Conservation (phyloP, 2,797 vertebrate genomes). For the Coilia nasus region DNA sequence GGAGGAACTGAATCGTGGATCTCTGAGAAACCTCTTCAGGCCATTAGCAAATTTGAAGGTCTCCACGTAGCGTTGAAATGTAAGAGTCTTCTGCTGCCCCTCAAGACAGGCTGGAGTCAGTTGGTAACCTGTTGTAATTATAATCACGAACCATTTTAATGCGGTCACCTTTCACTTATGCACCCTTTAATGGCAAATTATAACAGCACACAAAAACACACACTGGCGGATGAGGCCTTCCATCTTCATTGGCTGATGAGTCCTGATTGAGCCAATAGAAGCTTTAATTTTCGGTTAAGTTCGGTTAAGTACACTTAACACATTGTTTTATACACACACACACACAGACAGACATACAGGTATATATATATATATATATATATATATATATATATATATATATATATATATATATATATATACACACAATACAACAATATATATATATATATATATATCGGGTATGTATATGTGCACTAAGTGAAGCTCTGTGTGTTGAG, state of each 20-base stretch:
- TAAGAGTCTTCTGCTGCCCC: constrained; percentile 55
- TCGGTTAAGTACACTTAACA: no score
- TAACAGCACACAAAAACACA: background rate
- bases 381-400: no score
- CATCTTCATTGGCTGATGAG: no score
- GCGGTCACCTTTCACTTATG: background rate
- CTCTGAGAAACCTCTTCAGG: constrained; percentile 70
- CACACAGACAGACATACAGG: no score
- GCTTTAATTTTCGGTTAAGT: no score
- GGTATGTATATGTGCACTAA: background rate
- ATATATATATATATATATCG: no score
- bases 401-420: no score
- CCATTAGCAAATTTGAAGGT: constrained; percentile 85
- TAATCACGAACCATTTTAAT: background rate
- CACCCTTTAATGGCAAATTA: background rate
- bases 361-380: no score
- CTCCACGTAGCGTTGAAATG: constrained; percentile 84
- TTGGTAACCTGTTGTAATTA: constrained; percentile 74
- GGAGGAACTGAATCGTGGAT: constrained; percentile 69
- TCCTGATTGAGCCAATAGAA: no score
- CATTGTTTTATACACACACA: no score
- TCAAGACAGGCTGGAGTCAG: constrained; percentile 63
- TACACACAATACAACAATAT: no score
- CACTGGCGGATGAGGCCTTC: background rate
- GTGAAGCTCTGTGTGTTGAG: background rate